Evolutionary conservation across 2,113 vertebrate genomes (phyloP).

Genomic region (Pachycephala philippinensis): DNA sequence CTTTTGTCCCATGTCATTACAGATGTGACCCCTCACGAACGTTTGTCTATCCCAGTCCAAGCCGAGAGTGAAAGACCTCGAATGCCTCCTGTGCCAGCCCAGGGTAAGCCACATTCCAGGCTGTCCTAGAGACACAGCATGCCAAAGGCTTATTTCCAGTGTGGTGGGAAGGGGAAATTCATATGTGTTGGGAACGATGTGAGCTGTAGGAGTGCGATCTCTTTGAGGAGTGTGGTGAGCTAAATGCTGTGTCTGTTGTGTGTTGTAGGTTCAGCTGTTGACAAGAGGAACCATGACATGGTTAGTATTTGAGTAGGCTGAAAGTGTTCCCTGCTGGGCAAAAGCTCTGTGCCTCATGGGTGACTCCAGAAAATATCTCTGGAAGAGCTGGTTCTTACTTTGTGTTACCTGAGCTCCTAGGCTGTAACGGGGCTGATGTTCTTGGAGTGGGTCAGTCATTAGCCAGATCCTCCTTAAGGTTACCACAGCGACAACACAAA

Average conservation of each 20-base stretch:
- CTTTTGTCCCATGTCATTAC: neutral
- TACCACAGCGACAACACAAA: accelerated
- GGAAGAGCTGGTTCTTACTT: neutral
- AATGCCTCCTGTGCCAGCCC: accelerated
- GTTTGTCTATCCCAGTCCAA: neutral
- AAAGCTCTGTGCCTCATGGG: neutral
- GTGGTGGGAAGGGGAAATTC: neutral
- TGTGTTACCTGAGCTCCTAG: accelerated
- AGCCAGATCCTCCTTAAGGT: neutral
- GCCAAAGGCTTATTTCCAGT: accelerated
- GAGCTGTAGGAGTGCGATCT: accelerated
- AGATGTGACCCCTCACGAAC: neutral
- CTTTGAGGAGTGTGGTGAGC: accelerated
- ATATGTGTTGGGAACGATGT: accelerated
- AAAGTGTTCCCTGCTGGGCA: neutral
- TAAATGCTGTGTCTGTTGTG: neutral
- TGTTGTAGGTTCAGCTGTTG: neutral
- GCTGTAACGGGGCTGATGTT: accelerated
- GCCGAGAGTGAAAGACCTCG: neutral
- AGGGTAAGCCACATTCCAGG: neutral
- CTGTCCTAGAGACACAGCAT: neutral
- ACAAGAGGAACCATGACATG: neutral
- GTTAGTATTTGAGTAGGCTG: constrained; percentile 34
- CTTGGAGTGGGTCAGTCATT: neutral
- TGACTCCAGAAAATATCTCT: neutral